These are phyloP conservation scores for Pionites leucogaster DNA, from an alignment of 2,113 vertebrate species.

Conservation along the genomic window DNA sequence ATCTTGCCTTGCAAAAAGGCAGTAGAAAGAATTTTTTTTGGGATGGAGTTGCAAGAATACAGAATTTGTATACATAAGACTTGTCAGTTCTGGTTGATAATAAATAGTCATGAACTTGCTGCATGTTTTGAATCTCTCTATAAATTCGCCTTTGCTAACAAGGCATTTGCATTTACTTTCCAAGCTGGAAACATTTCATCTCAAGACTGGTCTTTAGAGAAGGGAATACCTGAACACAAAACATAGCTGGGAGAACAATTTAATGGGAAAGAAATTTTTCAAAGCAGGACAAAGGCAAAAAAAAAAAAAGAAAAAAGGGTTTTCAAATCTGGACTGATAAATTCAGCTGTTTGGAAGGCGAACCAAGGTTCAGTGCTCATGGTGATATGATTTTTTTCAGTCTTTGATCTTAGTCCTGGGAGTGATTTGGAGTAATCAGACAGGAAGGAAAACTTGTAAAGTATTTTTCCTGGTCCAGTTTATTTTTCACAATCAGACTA, in stretches of 20 bases:
- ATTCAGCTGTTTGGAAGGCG: background rate
- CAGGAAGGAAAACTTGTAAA: background rate
- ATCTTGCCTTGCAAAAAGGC: background rate
- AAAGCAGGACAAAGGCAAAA: background rate
- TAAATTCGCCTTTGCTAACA: constrained; percentile 8
- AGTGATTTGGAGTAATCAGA: background rate
- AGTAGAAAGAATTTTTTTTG: background rate
- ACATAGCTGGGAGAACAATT: background rate
- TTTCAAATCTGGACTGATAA: background rate
- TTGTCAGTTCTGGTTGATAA: background rate
- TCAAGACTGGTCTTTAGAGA: background rate
- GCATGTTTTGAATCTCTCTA: background rate
- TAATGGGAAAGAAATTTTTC: background rate
- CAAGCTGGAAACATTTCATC: background rate
- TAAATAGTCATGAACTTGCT: background rate
- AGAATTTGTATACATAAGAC: background rate
- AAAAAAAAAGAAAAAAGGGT: background rate
- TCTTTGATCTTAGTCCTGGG: background rate
- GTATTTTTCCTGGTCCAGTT: background rate
- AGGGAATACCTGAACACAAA: background rate
- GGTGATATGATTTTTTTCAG: background rate
- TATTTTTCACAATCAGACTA: background rate
- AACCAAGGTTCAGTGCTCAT: background rate
- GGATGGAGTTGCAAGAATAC: background rate
- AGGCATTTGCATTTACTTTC: background rate